phyloP scores from a whole-genome alignment of 1,140 invertebrate genomes.

The Drosophila nebulosa region DNA sequence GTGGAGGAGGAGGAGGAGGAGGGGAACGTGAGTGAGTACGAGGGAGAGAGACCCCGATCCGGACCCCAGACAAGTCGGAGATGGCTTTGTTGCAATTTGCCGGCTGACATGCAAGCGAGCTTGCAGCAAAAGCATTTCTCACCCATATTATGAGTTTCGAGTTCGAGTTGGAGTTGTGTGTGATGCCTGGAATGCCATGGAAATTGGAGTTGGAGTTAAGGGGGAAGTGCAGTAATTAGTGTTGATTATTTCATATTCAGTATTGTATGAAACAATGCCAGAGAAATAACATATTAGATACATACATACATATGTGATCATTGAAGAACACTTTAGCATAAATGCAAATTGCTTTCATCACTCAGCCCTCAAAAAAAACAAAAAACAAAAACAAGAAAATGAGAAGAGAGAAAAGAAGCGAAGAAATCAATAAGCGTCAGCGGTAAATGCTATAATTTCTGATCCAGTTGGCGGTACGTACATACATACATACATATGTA shows the following conservation, averaged over 20 bases:
- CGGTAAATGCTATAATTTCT: slow-evolving; percentile 46
- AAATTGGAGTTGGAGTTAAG: not conserved
- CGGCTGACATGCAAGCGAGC: slow-evolving; percentile 48
- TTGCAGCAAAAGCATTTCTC: slow-evolving; percentile 42
- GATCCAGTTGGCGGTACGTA: too few relatives aligned
- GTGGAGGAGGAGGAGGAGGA: not conserved
- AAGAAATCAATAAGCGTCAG: slow-evolving; percentile 51
- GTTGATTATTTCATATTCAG: slow-evolving; percentile 8
- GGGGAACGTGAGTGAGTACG: not conserved
- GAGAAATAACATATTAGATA: not conserved
- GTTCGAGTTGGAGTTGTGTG: slow-evolving; percentile 25
- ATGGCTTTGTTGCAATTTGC: slow-evolving; percentile 66
- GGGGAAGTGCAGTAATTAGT: slow-evolving; percentile 39
- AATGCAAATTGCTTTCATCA: slow-evolving; percentile 62
- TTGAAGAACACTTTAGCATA: too few relatives aligned
- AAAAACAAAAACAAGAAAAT: slow-evolving; percentile 6
- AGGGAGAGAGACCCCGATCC: not conserved
- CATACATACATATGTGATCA: too few relatives aligned
- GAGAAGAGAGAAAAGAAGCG: not conserved
- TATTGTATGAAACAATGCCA: not conserved
- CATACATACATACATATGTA: too few relatives aligned
- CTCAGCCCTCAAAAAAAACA: slow-evolving; percentile 13
- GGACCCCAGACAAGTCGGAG: slow-evolving; percentile 13
- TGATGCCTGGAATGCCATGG: slow-evolving; percentile 10
- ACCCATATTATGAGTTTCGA: slow-evolving; percentile 18